Conservation (phyloP, 1,140 invertebrate genomes). For the Drosophila virilis region DNA sequence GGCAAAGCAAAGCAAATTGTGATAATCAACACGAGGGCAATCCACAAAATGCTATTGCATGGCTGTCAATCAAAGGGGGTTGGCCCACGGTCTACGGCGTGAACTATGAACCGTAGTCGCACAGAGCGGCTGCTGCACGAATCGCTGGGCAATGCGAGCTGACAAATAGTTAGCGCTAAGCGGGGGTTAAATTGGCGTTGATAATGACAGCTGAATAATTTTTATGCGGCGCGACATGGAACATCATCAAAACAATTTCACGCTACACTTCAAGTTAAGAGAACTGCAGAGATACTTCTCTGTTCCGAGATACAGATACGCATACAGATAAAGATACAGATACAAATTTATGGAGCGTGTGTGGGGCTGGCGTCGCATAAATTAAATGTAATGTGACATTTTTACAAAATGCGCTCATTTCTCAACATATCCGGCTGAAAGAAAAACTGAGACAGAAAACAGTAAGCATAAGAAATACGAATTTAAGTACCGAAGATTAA, state of each 20-base stretch:
- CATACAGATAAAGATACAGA: constrained; percentile 14
- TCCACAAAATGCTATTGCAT: constrained; percentile 50
- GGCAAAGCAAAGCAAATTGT: constrained; percentile 47
- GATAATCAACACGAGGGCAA: constrained; percentile 50
- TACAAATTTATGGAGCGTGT: constrained; percentile 19
- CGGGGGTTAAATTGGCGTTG: constrained; percentile 55
- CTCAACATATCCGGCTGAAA: constrained; percentile 73
- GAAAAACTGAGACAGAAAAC: constrained; percentile 13
- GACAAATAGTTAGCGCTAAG: constrained; percentile 51
- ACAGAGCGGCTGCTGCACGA: background rate
- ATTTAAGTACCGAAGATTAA: background rate
- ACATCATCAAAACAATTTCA: constrained; percentile 72
- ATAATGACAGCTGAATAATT: constrained; percentile 71
- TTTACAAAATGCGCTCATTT: constrained; percentile 84
- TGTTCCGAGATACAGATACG: background rate
- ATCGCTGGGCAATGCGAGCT: constrained; percentile 16
- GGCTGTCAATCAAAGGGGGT: constrained; percentile 50
- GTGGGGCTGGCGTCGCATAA: constrained; percentile 69
- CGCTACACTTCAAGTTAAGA: constrained; percentile 64
- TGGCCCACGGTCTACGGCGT: constrained; percentile 36
- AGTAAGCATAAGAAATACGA: constrained; percentile 11
- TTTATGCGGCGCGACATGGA: constrained; percentile 55
- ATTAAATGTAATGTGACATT: constrained; percentile 84
- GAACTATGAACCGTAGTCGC: background rate
- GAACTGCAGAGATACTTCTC: constrained; percentile 29